A percentile compares a stretch with the other conserved stretches of the same genome.
phyloP scores from a whole-genome alignment of 2,113 vertebrate species.

The Tachysurus fulvidraco region DNA sequence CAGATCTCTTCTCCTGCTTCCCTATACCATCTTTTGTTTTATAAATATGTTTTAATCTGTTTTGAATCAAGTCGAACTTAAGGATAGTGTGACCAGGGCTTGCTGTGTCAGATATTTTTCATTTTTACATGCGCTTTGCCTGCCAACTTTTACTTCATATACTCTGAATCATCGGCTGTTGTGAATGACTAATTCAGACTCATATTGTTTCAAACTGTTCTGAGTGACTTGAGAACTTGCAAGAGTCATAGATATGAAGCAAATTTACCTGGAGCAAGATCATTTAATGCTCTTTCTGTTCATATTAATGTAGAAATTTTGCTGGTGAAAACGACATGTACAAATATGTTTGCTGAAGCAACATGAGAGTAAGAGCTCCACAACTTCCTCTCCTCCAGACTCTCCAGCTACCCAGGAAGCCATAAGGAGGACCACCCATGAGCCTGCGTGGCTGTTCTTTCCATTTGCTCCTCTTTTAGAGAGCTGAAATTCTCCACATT shows the following conservation, averaged over 20 bases:
- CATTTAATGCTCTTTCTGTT: conserved; percentile 5
- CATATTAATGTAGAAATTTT: conserved; percentile 16
- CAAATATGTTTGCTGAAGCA: conserved; percentile 19
- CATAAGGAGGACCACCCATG: conserved; percentile 57
- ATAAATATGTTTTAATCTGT: conserved; percentile 31
- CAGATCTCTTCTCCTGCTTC: conserved; percentile 11
- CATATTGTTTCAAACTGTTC: conserved; percentile 33
- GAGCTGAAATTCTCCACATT: conserved; percentile 44
- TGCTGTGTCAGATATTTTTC: conserved; percentile 28
- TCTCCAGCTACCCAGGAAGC: conserved; percentile 42
- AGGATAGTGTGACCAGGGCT: not conserved
- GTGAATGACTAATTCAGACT: conserved; percentile 30
- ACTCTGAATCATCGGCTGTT: conserved; percentile 22
- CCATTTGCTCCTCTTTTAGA: conserved; percentile 32
- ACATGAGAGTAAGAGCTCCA: conserved; percentile 15
- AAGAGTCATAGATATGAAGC: conserved; percentile 20
- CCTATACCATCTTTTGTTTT: conserved; percentile 15
- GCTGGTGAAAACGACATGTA: not conserved
- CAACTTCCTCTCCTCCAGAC: conserved; percentile 43
- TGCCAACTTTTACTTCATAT: conserved; percentile 29
- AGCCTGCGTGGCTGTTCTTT: conserved; percentile 29
- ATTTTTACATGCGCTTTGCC: not conserved
- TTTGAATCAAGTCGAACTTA: conserved; percentile 41
- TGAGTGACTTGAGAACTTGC: conserved; percentile 11
- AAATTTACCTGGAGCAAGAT: not conserved